Conservation (phyloP, 2,888 invertebrate species). For the Athripsodes cinereus region DNA sequence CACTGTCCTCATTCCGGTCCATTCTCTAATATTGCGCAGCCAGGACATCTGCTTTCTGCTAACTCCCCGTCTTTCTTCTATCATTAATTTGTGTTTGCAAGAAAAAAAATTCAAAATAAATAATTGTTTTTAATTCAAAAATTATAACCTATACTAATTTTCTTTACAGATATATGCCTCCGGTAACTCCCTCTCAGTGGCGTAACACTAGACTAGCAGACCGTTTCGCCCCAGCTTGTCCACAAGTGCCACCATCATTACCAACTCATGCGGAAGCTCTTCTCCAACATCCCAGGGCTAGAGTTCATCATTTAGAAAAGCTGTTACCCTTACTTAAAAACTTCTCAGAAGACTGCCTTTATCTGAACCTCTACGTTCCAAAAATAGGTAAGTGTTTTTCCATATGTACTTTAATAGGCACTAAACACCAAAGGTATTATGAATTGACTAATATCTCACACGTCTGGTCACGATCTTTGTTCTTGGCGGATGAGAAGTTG, state of each 20-base stretch:
- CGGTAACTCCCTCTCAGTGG: constrained; percentile 88
- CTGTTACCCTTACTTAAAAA: constrained; percentile 78
- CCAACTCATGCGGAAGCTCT: constrained; percentile 54
- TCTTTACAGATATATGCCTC: constrained; percentile 77
- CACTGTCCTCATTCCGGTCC: too few relatives aligned
- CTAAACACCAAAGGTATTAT: too few relatives aligned
- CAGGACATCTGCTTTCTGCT: too few relatives aligned
- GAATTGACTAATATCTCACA: too few relatives aligned
- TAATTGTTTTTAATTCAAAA: not conserved
- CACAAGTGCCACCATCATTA: constrained; percentile 59
- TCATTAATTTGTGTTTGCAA: too few relatives aligned
- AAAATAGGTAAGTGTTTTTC: constrained; percentile 58
- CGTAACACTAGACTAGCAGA: constrained; percentile 73
- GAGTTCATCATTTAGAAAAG: constrained; percentile 78
- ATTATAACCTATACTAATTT: too few relatives aligned
- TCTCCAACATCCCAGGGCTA: constrained; percentile 71
- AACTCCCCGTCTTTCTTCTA: too few relatives aligned
- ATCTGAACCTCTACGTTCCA: constrained; percentile 94
- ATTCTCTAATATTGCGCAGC: too few relatives aligned
- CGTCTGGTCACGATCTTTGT: too few relatives aligned
- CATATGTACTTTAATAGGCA: too few relatives aligned
- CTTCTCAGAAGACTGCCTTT: constrained; percentile 97
- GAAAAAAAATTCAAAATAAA: too few relatives aligned
- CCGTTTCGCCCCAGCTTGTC: constrained; percentile 79
- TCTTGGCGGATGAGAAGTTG: too few relatives aligned